Conservation (phyloP, 2,113 vertebrate species). For the Murina feae region DNA sequence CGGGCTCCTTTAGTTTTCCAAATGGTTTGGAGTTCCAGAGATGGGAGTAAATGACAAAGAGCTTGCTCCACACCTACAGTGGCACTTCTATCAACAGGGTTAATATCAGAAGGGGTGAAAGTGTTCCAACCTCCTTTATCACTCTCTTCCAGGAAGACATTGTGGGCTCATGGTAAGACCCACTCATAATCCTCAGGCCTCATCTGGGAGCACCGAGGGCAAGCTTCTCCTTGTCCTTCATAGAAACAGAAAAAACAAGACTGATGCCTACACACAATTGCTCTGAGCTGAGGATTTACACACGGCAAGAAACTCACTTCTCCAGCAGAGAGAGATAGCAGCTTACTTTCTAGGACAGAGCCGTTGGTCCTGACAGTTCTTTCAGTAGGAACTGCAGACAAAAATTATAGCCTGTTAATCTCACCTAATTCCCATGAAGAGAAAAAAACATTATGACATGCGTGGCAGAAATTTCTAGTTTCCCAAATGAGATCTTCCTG, state of each 20-base stretch:
- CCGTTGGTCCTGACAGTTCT: neutral
- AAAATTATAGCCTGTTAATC: neutral
- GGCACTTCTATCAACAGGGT: neutral
- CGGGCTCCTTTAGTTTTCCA: slow-evolving; percentile 17
- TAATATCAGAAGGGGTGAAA: neutral
- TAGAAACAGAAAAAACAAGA: neutral
- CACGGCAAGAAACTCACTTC: neutral
- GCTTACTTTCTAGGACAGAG: neutral
- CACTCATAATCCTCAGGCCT: neutral
- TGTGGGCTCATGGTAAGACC: neutral
- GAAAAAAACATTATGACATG: neutral
- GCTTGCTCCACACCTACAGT: neutral
- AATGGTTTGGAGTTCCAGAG: neutral
- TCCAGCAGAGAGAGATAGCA: neutral
- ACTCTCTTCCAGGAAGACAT: neutral
- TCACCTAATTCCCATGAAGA: neutral
- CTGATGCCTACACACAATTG: neutral
- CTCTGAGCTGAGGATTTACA: neutral
- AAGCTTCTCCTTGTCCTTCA: neutral
- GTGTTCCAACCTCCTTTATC: neutral
- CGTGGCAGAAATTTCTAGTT: neutral
- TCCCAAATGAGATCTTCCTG: neutral
- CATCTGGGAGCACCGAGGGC: neutral
- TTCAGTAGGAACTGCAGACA: neutral
- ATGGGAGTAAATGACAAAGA: neutral